Conservation (phyloP, 2,113 vertebrate genomes). For the Pelodiscus sinensis region DNA sequence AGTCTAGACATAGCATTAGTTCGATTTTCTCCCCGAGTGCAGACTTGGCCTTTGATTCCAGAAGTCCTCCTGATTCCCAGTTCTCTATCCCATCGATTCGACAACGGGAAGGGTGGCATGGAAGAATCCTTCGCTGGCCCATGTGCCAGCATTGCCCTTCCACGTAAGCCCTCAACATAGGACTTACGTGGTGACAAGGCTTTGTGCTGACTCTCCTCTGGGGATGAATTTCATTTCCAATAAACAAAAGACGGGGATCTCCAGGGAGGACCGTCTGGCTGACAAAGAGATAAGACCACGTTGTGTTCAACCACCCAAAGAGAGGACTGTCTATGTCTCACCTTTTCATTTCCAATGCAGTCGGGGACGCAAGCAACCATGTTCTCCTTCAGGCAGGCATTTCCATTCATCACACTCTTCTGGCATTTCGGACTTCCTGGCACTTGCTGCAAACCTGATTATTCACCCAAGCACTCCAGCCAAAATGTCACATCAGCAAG, state of each 20-base stretch:
- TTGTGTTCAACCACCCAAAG: background rate
- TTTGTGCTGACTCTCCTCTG: background rate
- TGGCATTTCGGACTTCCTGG: background rate
- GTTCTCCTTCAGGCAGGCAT: too few relatives aligned
- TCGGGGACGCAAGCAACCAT: background rate
- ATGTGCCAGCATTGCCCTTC: too few relatives aligned
- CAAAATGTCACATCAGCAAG: background rate
- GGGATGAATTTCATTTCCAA: background rate
- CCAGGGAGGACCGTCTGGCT: rapidly evolving
- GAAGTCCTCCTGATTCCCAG: background rate
- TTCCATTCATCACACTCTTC: background rate
- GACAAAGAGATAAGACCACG: rapidly evolving
- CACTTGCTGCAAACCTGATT: background rate
- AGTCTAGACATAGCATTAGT: too few relatives aligned
- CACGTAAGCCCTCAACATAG: background rate
- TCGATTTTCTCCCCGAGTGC: too few relatives aligned
- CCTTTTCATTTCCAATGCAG: background rate
- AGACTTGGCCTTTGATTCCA: background rate
- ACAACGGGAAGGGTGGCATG: background rate
- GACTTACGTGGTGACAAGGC: background rate
- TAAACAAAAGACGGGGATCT: background rate
- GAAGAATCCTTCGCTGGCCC: background rate
- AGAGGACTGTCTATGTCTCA: background rate
- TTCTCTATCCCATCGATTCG: background rate
- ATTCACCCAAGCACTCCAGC: background rate